Conservation (phyloP, 2,888 invertebrate species). For the Phymatocera aterrima region DNA sequence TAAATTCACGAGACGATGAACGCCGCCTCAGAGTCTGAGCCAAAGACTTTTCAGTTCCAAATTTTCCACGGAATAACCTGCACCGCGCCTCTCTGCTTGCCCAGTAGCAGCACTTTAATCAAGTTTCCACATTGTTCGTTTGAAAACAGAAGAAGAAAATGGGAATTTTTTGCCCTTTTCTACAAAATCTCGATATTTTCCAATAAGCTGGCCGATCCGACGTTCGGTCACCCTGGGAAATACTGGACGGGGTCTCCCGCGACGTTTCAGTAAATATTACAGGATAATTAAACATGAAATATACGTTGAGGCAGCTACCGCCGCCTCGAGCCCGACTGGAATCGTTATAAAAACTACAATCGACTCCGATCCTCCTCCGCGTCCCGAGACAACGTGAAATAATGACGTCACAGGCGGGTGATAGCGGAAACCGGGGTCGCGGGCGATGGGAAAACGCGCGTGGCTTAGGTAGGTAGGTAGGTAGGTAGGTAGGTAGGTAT, state of each 20-base stretch:
- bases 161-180: background rate
- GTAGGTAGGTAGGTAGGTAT: no score
- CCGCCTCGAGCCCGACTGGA: background rate
- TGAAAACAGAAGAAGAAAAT: conserved; percentile 18
- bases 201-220: conserved; percentile 65
- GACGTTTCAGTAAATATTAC: conserved; percentile 69
- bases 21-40: conserved; percentile 50
- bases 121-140: background rate
- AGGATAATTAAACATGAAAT: conserved; percentile 53
- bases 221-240: conserved; percentile 72
- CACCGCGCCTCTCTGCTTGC: background rate
- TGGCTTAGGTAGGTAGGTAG: no score
- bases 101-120: conserved; percentile 8
- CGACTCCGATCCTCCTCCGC: background rate
- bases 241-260: conserved; percentile 57
- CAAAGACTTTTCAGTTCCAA: background rate
- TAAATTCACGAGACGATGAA: conserved; percentile 57
- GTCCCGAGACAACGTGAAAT: conserved; percentile 33
- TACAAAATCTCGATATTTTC: conserved; percentile 65
- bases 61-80: conserved; percentile 24
- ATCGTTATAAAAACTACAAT: background rate
- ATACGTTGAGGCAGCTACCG: background rate
- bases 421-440: conserved; percentile 45
- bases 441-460: conserved; percentile 53
- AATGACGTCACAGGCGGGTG: conserved; percentile 38